Evolutionary conservation across 2,113 vertebrate genomes (phyloP).

Genomic region (Aptenodytes forsteri): DNA sequence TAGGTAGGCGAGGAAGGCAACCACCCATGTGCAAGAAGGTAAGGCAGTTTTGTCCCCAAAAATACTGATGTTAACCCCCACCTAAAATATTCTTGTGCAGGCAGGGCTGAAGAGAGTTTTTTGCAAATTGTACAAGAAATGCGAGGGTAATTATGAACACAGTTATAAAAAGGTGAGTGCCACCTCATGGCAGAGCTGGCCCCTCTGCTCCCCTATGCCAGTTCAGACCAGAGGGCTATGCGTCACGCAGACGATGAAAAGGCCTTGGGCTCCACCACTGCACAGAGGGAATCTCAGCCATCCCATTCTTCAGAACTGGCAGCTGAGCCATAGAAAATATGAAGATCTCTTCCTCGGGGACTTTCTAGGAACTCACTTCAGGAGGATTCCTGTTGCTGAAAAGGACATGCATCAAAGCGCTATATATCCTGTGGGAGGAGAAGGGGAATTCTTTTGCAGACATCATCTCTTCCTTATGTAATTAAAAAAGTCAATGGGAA

Average conservation of each 20-base stretch:
- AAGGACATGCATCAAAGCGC: constrained; percentile 30
- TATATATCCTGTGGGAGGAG: constrained; percentile 52
- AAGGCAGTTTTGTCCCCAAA: neutral
- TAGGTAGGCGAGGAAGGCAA: neutral
- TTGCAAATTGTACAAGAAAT: neutral
- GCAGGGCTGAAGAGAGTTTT: neutral
- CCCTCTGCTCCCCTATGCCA: neutral
- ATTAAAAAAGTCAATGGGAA: constrained; percentile 60
- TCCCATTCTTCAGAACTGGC: neutral
- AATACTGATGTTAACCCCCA: neutral
- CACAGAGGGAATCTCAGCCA: neutral
- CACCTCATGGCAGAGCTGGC: neutral
- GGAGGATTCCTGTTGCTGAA: constrained; percentile 49
- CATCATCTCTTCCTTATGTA: constrained; percentile 42
- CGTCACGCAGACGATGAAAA: neutral
- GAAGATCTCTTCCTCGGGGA: constrained; percentile 27
- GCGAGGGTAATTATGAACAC: neutral
- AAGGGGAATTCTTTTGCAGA: constrained; percentile 57
- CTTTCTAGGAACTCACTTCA: constrained; percentile 54
- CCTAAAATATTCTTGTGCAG: neutral
- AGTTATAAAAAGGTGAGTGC: neutral
- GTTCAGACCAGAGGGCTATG: neutral
- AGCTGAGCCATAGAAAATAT: neutral
- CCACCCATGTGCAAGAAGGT: rapidly evolving
- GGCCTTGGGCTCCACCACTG: neutral